phyloP scores from a whole-genome alignment of 2,113 vertebrate species.

The Varanus salvator region DNA sequence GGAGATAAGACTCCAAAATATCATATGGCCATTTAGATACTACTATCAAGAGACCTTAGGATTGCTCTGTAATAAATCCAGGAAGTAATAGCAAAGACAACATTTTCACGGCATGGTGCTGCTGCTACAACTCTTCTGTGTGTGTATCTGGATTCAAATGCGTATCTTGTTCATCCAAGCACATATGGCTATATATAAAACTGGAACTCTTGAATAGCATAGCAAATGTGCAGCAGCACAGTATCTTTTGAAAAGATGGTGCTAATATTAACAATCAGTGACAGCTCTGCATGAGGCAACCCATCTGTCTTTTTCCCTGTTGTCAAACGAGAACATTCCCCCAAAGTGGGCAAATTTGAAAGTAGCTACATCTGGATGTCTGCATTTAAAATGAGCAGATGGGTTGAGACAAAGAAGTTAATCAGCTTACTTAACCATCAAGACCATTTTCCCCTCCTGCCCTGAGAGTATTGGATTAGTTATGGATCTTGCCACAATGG shows the following conservation, averaged over 20 bases:
- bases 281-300: not conserved
- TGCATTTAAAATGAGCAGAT: constrained; percentile 44
- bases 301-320: not conserved
- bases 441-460: constrained; percentile 40
- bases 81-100: too few species aligned
- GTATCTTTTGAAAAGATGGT: not conserved
- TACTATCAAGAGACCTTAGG: too few species aligned
- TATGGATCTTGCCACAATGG: constrained; percentile 43
- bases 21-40: too few species aligned
- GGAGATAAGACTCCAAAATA: too few species aligned
- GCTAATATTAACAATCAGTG: not conserved
- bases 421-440: constrained; percentile 47
- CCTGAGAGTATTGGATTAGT: constrained; percentile 52
- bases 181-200: not conserved
- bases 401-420: not conserved
- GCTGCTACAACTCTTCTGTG: too few species aligned
- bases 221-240: not conserved
- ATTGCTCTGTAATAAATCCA: too few species aligned
- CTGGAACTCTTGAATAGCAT: not conserved
- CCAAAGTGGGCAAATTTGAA: not conserved
- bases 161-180: too few species aligned
- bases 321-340: not conserved
- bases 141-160: not conserved
- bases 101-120: too few species aligned
- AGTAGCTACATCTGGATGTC: constrained; percentile 34